These are phyloP conservation scores for Cotesia congregata DNA, from an alignment of 2,888 invertebrate species.

Conservation along the genomic window DNA sequence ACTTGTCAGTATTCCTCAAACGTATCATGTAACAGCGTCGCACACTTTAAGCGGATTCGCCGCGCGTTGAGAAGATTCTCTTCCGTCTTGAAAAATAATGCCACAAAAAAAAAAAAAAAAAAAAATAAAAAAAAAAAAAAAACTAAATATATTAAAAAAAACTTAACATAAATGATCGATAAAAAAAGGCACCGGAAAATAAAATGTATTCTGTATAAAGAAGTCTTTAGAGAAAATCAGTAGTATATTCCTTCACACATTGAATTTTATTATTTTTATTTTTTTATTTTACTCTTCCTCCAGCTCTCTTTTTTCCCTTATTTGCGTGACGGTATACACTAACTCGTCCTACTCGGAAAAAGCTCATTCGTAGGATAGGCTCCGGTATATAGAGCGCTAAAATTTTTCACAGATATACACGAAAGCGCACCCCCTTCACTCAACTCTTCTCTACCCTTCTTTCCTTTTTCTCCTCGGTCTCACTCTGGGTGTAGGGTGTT, in stretches of 20 bases:
- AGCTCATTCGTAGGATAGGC: slow-evolving; percentile 33
- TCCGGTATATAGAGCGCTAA: slow-evolving; percentile 8
- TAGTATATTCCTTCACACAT: slow-evolving; percentile 36
- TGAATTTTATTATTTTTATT: not conserved
- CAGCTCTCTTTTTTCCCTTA: not conserved
- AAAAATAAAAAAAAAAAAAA: not conserved
- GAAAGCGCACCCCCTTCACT: slow-evolving; percentile 32
- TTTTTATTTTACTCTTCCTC: not conserved
- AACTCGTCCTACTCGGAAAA: slow-evolving; percentile 23
- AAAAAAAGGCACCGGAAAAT: not conserved
- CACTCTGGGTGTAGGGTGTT: slow-evolving; percentile 12
- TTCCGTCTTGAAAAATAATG: not conserved
- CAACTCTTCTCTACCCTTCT: slow-evolving; percentile 35
- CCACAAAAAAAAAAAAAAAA: not conserved
- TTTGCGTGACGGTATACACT: not conserved
- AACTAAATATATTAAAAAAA: slow-evolving; percentile 2
- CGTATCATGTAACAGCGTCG: not conserved
- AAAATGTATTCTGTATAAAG: not conserved
- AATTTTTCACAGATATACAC: slow-evolving; percentile 38
- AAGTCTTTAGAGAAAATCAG: slow-evolving; percentile 35
- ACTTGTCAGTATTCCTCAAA: not conserved
- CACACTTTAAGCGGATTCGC: not conserved
- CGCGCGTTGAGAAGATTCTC: not conserved
- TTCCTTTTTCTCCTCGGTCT: slow-evolving; percentile 36
- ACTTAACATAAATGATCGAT: not conserved